Conservation (phyloP, 2,797 vertebrate species). For the Dendrocincla tyrannina region DNA sequence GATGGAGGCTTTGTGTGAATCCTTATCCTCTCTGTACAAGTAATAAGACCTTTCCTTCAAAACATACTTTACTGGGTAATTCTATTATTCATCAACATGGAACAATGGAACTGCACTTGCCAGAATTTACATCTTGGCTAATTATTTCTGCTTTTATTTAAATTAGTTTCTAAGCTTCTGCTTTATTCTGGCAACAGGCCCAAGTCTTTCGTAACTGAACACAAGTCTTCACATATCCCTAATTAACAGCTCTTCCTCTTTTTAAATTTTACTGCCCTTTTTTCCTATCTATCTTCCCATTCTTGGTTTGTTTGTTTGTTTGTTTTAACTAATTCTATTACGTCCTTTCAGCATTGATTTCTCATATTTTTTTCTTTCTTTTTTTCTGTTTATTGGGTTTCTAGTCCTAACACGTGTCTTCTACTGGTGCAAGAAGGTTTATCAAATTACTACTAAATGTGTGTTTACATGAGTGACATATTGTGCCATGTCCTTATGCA, state of each 20-base stretch:
- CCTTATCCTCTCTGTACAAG: background rate
- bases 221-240: background rate
- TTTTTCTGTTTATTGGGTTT: background rate
- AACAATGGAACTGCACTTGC: background rate
- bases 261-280: background rate
- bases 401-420: background rate
- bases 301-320: background rate
- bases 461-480: background rate
- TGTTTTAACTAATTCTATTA: background rate
- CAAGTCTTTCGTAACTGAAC: background rate
- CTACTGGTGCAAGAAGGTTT: background rate
- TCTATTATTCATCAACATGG: background rate
- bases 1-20: background rate
- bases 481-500: background rate
- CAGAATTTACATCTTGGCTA: background rate
- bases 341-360: background rate
- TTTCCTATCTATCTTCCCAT: background rate
- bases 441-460: background rate
- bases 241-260: background rate
- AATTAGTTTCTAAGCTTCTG: conserved; percentile 5
- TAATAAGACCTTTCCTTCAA: background rate
- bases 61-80: background rate
- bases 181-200: conserved; percentile 4
- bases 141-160: conserved; percentile 61
- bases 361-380: background rate